Evolutionary conservation across 2,888 invertebrate species (phyloP), one percentile per base, ranked within the genome.

Genomic region (Phyto melanocephala): DNA sequence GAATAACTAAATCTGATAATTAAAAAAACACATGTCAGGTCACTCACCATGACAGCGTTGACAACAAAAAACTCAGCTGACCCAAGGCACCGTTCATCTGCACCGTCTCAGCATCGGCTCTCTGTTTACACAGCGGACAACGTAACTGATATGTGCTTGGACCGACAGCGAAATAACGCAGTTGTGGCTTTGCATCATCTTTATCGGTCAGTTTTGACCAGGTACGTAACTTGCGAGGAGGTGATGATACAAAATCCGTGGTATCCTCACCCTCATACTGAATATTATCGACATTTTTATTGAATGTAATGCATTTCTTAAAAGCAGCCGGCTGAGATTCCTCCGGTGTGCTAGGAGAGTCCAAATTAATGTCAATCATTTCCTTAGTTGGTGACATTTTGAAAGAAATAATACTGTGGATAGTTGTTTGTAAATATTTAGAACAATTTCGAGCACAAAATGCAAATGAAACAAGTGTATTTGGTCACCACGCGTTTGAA

Each of bases 101-200:
- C 7, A 89, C 88, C 0, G 89, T 89, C 62, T 89, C 88, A 1
- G 89, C 87, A 62, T 88, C 87, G 2, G 88, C 86, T 17, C 85
- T 83, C 22, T 87, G 86, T 37, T 86, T 86, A 76, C 90, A 90
- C 17, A 90, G 70, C 0, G 90, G 90, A 68, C 90, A 90, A 20
- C 83, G 86, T 0, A 90, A 86, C 5, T 86, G 86, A 70, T 89
- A 87, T 4, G 86, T 88, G 62, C 87, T 87, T 1, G 90, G 90
- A 3, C 90, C 90, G 0, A 90, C 88, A n/a, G 88, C 85, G 71
- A 87, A 90, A 81, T 87, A 90, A 24, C 89, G 88, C 67, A 90
- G 65, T 56, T 87, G 87, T 1, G 90, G 88, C 74, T 88, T 88
- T 3, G 83, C 85, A 63, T 87, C 88, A 50, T 84, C 81, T 7